Conservation (phyloP, 2,888 invertebrate genomes). For the Campoplex capitator region DNA sequence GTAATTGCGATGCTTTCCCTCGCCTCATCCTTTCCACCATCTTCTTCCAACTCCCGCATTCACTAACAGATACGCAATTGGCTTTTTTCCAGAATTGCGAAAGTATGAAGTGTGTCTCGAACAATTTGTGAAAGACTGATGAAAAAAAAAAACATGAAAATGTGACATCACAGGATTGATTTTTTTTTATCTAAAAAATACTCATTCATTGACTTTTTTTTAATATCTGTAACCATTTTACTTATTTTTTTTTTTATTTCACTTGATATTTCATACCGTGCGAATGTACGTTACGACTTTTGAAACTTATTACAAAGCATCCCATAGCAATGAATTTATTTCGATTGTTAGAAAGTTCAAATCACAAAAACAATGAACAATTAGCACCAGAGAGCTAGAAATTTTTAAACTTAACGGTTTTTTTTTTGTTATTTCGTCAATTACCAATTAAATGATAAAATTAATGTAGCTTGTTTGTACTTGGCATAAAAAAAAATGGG, state of each 20-base stretch:
- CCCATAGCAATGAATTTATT: background rate
- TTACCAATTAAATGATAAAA: too few species aligned
- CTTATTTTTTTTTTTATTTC: too few species aligned
- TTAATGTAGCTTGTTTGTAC: background rate
- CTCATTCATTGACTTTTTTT: background rate
- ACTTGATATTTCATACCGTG: too few species aligned
- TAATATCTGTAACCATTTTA: background rate
- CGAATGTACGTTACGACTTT: background rate
- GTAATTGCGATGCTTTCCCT: conserved; percentile 62
- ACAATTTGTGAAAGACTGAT: conserved; percentile 13
- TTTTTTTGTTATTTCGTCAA: background rate
- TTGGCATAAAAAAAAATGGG: background rate
- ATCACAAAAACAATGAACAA: background rate
- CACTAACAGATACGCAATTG: conserved; percentile 58
- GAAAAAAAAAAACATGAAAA: background rate
- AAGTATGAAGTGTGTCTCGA: conserved; percentile 59
- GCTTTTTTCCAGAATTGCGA: conserved; percentile 53
- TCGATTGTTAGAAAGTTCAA: background rate
- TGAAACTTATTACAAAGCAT: background rate
- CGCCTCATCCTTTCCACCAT: conserved; percentile 12
- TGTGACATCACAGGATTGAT: background rate
- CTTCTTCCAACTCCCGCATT: background rate
- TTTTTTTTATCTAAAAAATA: background rate
- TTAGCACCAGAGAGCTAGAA: background rate
- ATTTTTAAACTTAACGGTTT: background rate